These are phyloP conservation scores for Erinaceus europaeus DNA, from an alignment of 2,113 vertebrate species.

Conservation along the genomic window DNA sequence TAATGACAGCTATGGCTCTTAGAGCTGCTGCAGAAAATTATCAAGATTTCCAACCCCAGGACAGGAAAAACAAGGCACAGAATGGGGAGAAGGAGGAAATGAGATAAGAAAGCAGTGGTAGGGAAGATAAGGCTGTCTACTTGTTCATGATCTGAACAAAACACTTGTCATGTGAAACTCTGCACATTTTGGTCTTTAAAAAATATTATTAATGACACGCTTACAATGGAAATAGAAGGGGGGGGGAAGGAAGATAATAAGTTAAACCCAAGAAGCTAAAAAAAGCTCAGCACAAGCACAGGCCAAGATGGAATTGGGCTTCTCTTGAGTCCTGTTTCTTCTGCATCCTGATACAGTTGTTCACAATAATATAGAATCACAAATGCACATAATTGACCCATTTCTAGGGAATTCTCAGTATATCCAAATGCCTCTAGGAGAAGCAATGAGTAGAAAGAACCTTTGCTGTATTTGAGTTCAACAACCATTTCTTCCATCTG, in stretches of 20 bases:
- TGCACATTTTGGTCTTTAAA: not conserved
- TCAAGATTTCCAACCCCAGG: not conserved
- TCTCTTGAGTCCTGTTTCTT: not conserved
- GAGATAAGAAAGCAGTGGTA: not conserved
- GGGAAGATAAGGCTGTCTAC: not conserved
- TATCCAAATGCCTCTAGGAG: not conserved
- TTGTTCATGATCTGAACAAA: not conserved
- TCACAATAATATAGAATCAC: not conserved
- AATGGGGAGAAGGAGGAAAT: too few species aligned
- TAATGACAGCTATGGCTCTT: not conserved
- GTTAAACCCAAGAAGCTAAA: not conserved
- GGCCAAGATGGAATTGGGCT: not conserved
- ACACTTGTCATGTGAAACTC: not conserved
- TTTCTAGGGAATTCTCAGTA: not conserved
- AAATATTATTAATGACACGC: not conserved
- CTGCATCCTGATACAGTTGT: not conserved
- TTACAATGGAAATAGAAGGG: not conserved
- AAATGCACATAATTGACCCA: not conserved
- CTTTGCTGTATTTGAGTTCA: not conserved
- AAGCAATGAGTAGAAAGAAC: not conserved
- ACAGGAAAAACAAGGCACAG: not conserved
- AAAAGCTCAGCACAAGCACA: not conserved
- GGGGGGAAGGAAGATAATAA: not conserved
- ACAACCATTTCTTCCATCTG: constrained; percentile 7
- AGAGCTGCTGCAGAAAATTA: not conserved